Base-by-base conservation (phyloP, 2,888 invertebrate species). In the Lasioglossum vierecki region DNA sequence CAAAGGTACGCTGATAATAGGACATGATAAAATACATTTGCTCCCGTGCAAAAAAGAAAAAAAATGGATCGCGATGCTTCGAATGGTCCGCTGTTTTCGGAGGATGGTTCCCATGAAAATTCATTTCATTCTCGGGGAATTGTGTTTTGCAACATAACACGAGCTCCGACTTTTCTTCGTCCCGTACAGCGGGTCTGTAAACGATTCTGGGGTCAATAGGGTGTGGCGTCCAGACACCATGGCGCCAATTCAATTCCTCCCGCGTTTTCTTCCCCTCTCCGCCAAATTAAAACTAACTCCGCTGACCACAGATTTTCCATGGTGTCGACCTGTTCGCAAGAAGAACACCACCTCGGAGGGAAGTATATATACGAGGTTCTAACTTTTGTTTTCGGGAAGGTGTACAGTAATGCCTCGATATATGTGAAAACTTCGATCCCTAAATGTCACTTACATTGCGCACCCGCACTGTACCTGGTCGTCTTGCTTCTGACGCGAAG, bases 141-240 rank as follows among this genome's bases (percentile, higher is more conserved):
- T 53, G 53, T 41, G 53, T 26, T 53, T 66, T 70, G 41, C 22
- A 44, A 76, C 39, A 70, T n/a, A 77, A 77, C 11, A 41, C 41
- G n/a, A 39, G 26, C 53, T 39, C 53, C n/a, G 30, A 79, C 83
- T 68, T 80, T 83, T 74, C 80, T 78, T 77, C 77, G 57, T 57
- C 35, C 49, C 26, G 83, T 79, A 53, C 63, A 63, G 35, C 76
- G 41, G 22, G 53, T 66, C 70, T 77, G 72, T 60, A 71, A 74
- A 57, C 44, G 66, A 60, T 74, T 39, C 77, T 44, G 78, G 72
- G 82, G 81, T 79, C 82, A 80, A 82, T 83, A 83, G 89, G 88
- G 87, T 88, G 89, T 89, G 90, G 90, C 88, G 88, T 90, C 90
- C 86, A 85, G 91, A 90, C 91, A 82, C 89, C 81, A 76, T 79